Evolutionary conservation across 2,797 vertebrate genomes (phyloP).

Genomic region (Threskiornis aethiopicus): DNA sequence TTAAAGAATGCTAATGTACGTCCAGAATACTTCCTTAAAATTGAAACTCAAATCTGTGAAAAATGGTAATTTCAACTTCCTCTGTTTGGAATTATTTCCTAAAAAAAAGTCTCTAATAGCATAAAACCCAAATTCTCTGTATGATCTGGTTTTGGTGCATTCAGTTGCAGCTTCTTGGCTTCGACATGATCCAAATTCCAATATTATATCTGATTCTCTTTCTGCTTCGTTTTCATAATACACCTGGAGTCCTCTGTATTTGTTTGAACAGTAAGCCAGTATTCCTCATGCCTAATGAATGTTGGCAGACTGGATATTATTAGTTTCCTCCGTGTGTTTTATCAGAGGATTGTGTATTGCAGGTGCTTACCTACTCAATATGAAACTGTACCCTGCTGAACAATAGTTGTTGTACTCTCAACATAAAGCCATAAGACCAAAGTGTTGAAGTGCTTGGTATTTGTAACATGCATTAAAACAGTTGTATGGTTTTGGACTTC

Average conservation of each 20-base stretch:
- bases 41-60: background rate
- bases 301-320: background rate
- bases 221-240: background rate
- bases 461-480: background rate
- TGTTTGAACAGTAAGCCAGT: background rate
- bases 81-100: background rate
- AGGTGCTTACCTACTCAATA: background rate
- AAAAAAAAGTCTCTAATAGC: background rate
- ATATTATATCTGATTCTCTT: background rate
- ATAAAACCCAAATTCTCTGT: background rate
- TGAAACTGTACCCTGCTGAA: background rate
- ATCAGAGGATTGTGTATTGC: background rate
- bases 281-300: background rate
- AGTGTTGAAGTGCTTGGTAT: background rate
- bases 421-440: background rate
- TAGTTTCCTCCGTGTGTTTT: background rate
- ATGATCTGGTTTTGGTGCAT: background rate
- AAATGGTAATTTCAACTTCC: background rate
- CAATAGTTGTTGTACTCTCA: background rate
- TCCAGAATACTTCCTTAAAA: background rate
- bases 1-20: background rate
- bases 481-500: background rate
- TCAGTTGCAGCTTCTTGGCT: background rate
- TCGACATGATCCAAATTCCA: background rate
- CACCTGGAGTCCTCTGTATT: background rate